Evolutionary conservation across 2,888 invertebrate species (phyloP).

Genomic region (Lithodes maja): DNA sequence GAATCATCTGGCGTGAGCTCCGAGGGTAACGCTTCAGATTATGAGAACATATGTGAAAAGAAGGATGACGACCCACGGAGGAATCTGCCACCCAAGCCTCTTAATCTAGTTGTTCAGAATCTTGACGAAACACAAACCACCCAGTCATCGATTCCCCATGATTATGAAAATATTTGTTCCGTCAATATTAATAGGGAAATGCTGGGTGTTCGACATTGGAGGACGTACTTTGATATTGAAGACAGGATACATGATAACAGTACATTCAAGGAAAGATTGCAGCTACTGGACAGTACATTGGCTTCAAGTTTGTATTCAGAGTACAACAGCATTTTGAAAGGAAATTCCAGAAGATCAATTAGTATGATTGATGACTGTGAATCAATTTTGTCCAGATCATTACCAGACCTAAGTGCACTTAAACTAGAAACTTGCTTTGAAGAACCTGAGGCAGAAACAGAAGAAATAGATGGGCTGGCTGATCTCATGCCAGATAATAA

Average conservation of each 20-base stretch:
- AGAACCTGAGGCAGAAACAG: conserved; percentile 39
- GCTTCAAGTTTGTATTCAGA: conserved; percentile 52
- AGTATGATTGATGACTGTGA: conserved; percentile 60
- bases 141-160: conserved; percentile 77
- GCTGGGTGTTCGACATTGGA: conserved; percentile 81
- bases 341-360: conserved; percentile 24
- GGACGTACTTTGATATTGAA: conserved; percentile 81
- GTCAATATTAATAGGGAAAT: conserved; percentile 81
- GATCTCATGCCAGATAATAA: conserved; percentile 45
- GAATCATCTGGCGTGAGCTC: conserved; percentile 58
- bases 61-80: conserved; percentile 14
- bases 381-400: conserved; percentile 65
- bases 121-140: conserved; percentile 58
- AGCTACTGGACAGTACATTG: conserved; percentile 64
- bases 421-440: conserved; percentile 62
- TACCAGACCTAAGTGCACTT: conserved; percentile 67
- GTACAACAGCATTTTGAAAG: conserved; percentile 40
- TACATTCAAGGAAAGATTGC: conserved; percentile 77
- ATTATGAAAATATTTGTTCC: conserved; percentile 82
- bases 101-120: conserved; percentile 35
- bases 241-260: conserved; percentile 81
- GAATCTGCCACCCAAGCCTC: conserved; percentile 51
- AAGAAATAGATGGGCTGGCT: neutral
- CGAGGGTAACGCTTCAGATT: conserved; percentile 38
- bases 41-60: conserved; percentile 48